phyloP scores from a whole-genome alignment of 2,113 vertebrate genomes.

The Delphinus delphis region DNA sequence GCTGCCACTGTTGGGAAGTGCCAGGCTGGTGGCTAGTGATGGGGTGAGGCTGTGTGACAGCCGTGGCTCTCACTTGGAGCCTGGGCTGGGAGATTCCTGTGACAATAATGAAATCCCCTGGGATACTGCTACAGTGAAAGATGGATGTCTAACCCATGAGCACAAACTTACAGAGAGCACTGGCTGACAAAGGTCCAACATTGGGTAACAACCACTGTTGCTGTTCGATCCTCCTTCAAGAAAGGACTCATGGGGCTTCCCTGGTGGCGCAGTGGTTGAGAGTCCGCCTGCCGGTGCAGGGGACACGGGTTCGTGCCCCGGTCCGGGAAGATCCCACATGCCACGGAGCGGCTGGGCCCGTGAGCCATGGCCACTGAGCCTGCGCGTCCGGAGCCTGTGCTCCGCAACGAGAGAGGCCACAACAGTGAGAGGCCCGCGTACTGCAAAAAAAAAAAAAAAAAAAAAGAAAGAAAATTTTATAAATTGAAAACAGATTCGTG shows the following conservation, averaged over 20 bases:
- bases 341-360: no score
- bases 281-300: no score
- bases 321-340: no score
- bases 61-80: not conserved
- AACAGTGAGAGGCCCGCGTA: no score
- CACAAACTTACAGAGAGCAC: not conserved
- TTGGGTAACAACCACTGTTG: not conserved
- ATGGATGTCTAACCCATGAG: not conserved
- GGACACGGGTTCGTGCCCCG: no score
- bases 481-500: not conserved
- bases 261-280: no score
- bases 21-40: not conserved
- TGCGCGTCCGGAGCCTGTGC: no score
- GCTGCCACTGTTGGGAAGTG: not conserved
- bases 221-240: not conserved
- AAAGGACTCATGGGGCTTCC: not conserved
- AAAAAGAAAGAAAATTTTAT: not conserved
- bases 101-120: not conserved
- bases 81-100: not conserved
- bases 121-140: not conserved
- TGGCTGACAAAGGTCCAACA: not conserved
- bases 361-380: no score
- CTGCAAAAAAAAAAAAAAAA: no score
- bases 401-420: no score
- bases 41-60: not conserved